Evolutionary conservation across 2,888 invertebrate species (phyloP).

Genomic region (Argyra leucocephala): DNA sequence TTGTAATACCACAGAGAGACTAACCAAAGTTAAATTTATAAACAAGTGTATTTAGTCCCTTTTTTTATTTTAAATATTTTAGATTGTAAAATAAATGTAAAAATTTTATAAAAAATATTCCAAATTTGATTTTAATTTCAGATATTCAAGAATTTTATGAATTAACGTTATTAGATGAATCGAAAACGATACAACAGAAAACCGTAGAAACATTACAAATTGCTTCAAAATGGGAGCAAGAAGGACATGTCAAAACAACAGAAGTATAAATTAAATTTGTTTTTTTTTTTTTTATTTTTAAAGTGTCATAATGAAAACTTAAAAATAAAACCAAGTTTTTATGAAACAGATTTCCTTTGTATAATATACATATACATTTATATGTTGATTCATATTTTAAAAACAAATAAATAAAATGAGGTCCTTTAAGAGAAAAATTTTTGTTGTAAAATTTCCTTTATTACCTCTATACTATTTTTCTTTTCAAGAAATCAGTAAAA

Average conservation of each 20-base stretch:
- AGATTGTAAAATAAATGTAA: too few relatives aligned
- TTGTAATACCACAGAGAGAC: background rate
- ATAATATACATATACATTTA: too few relatives aligned
- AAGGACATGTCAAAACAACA: constrained; percentile 41
- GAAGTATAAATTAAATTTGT: constrained; percentile 31
- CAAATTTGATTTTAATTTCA: constrained; percentile 47
- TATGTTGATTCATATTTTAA: too few relatives aligned
- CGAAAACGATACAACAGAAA: constrained; percentile 90
- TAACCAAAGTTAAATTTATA: background rate
- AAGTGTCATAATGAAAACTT: background rate
- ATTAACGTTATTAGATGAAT: constrained; percentile 89
- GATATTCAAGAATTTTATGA: constrained; percentile 99
- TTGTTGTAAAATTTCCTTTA: too few relatives aligned
- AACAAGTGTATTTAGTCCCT: background rate
- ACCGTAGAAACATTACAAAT: constrained; percentile 91
- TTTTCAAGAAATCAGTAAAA: too few relatives aligned
- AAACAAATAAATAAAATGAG: too few relatives aligned
- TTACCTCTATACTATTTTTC: too few relatives aligned
- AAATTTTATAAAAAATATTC: too few relatives aligned
- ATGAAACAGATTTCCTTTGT: too few relatives aligned
- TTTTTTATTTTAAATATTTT: background rate
- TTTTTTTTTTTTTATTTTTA: too few relatives aligned
- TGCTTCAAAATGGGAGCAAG: constrained; percentile 82
- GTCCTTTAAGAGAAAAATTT: too few relatives aligned
- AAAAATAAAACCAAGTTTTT: too few relatives aligned